Evolutionary conservation across 2,888 invertebrate genomes (phyloP).

Genomic region (Callimorpha dominula): DNA sequence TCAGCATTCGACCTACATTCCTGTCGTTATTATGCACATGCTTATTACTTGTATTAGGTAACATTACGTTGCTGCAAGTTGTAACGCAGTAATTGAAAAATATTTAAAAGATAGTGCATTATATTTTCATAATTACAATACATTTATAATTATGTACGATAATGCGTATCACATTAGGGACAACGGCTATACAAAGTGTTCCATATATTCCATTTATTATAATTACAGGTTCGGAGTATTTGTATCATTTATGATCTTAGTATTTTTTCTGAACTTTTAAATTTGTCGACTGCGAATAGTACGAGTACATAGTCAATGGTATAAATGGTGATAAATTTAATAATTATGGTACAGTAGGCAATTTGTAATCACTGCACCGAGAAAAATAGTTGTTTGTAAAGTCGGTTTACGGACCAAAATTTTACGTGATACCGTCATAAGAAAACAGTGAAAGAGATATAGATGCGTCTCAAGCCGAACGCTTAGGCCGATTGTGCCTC

Average conservation of each 20-base stretch:
- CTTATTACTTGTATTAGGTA: slow-evolving; percentile 58
- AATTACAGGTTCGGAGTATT: neutral
- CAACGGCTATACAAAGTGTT: neutral
- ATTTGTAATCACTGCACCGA: slow-evolving; percentile 10
- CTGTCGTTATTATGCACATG: slow-evolving; percentile 69
- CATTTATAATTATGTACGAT: neutral
- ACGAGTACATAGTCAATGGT: neutral
- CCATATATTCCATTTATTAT: neutral
- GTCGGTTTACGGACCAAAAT: no score
- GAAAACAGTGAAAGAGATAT: no score
- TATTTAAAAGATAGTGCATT: slow-evolving; percentile 50
- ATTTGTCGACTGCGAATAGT: neutral
- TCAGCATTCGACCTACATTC: slow-evolving; percentile 84
- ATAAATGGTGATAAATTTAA: neutral
- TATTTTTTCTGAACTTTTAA: neutral
- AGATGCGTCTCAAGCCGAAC: no score
- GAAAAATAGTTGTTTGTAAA: no score
- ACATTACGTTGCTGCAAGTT: slow-evolving; percentile 52
- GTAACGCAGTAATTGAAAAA: slow-evolving; percentile 52
- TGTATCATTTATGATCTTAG: neutral
- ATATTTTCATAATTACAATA: neutral
- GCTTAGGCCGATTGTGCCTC: no score
- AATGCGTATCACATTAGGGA: neutral
- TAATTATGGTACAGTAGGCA: neutral
- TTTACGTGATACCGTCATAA: no score